A percentile compares a stretch with the other conserved stretches of the same genome.
phyloP scores from a whole-genome alignment of 2,113 vertebrate species.

The Lucifuga dentata region DNA sequence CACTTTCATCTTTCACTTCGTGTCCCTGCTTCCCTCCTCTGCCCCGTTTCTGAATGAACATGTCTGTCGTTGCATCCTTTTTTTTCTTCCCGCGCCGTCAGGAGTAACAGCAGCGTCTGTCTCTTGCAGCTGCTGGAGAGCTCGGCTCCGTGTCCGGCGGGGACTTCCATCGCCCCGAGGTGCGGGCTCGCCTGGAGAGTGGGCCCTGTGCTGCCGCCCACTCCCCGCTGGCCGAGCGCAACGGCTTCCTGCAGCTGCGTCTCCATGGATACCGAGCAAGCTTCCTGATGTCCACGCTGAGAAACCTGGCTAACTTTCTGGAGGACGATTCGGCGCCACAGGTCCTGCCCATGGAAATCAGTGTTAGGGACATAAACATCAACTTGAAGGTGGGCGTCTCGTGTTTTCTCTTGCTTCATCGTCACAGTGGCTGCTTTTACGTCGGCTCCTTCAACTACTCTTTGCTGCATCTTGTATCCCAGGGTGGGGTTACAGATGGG shows the following conservation, averaged over 20 bases:
- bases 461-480: no score
- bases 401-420: no score
- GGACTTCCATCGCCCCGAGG: constrained; percentile 80
- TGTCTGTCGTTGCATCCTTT: no score
- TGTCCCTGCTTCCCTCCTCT: not conserved
- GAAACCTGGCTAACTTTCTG: constrained; percentile 93
- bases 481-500: no score
- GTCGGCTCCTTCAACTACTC: no score
- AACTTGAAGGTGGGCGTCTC: constrained; percentile 90
- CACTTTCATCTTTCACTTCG: not conserved
- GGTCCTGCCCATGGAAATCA: constrained; percentile 97
- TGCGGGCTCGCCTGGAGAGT: constrained; percentile 90
- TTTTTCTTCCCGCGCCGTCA: no score
- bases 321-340: constrained; percentile 91
- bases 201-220: constrained; percentile 89
- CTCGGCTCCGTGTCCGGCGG: not conserved
- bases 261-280: constrained; percentile 90
- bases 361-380: constrained; percentile 90
- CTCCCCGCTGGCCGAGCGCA: constrained; percentile 92
- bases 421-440: no score
- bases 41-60: not conserved
- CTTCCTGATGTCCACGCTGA: constrained; percentile 92
- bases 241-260: constrained; percentile 94
- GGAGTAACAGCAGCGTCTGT: constrained; percentile 2
- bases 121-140: constrained; percentile 35